phyloP scores from a whole-genome alignment of 2,113 vertebrate genomes.

The Uria aalge region DNA sequence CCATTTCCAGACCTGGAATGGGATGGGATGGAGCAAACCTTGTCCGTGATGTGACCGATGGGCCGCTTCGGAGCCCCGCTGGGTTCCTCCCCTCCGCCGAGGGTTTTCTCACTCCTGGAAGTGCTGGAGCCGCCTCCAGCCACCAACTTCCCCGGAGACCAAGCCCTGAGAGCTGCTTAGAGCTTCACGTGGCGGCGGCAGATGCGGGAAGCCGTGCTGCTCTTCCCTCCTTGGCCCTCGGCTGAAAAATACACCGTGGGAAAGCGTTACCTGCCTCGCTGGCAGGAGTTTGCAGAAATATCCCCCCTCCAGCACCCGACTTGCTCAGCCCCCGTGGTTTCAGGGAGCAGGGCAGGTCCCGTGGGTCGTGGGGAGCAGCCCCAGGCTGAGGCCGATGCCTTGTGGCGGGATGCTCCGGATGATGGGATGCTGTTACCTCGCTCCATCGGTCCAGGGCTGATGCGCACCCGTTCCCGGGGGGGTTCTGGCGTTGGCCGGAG shows the following conservation, averaged over 20 bases:
- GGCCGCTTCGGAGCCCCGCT: fast-evolving
- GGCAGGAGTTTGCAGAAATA: neutral
- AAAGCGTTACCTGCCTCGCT: fast-evolving
- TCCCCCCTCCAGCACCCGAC: fast-evolving
- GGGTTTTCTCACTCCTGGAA: neutral
- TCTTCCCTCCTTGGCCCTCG: neutral
- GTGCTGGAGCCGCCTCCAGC: neutral
- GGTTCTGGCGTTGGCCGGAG: fast-evolving
- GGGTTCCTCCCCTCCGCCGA: fast-evolving
- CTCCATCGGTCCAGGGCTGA: fast-evolving
- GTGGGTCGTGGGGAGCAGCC: neutral
- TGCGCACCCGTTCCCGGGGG: fast-evolving
- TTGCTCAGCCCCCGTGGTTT: neutral
- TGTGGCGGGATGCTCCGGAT: neutral
- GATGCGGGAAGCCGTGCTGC: fast-evolving
- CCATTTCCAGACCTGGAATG: fast-evolving
- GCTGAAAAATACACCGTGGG: fast-evolving
- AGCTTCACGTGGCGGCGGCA: neutral
- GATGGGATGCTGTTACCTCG: neutral
- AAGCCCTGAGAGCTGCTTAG: neutral
- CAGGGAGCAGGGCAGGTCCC: neutral
- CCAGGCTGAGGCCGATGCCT: fast-evolving
- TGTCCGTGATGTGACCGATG: fast-evolving
- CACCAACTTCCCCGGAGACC: neutral
- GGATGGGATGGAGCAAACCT: neutral